Percentiles rank a stretch among this genome's conserved stretches.
Evolutionary conservation across 2,113 vertebrate species (phyloP).

Genomic region (Tenebrosternarchus preto): DNA sequence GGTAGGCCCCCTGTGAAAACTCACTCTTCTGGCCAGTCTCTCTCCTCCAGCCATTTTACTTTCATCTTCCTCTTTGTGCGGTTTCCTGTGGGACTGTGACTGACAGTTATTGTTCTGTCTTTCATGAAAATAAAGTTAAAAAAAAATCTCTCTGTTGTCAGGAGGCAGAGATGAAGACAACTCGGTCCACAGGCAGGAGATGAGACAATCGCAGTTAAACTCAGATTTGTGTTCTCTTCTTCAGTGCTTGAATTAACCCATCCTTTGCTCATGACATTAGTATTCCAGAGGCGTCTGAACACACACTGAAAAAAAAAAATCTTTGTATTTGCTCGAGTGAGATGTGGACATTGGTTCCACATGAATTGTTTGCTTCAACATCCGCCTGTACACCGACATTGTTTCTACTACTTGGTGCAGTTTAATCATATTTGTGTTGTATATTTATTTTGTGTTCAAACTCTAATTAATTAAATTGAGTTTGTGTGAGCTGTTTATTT

Average conservation of each 20-base stretch:
- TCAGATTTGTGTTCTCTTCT: not conserved
- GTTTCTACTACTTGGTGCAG: too few species aligned
- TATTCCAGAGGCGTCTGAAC: not conserved
- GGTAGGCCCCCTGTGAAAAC: not conserved
- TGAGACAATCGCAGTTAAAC: slow-evolving; percentile 55
- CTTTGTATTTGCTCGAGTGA: too few species aligned
- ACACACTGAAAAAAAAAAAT: not conserved
- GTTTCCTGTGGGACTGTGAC: slow-evolving; percentile 30
- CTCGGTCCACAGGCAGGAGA: slow-evolving; percentile 53
- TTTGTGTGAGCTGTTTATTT: too few species aligned
- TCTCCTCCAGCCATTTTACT: slow-evolving; percentile 26
- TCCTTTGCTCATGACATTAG: not conserved
- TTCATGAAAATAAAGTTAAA: slow-evolving; percentile 25
- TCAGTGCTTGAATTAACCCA: not conserved
- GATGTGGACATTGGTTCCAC: too few species aligned
- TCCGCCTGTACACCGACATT: too few species aligned
- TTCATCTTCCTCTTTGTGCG: slow-evolving; percentile 49
- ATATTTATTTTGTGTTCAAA: not conserved
- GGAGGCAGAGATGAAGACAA: slow-evolving; percentile 32
- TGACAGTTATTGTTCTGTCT: slow-evolving; percentile 50
- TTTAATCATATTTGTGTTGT: not conserved
- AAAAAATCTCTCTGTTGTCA: slow-evolving; percentile 37
- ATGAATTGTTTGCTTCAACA: too few species aligned
- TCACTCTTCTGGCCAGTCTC: slow-evolving; percentile 10
- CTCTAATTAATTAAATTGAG: too few species aligned